Base-by-base conservation (phyloP, 2,797 vertebrate genomes). In the Somateria mollissima region DNA sequence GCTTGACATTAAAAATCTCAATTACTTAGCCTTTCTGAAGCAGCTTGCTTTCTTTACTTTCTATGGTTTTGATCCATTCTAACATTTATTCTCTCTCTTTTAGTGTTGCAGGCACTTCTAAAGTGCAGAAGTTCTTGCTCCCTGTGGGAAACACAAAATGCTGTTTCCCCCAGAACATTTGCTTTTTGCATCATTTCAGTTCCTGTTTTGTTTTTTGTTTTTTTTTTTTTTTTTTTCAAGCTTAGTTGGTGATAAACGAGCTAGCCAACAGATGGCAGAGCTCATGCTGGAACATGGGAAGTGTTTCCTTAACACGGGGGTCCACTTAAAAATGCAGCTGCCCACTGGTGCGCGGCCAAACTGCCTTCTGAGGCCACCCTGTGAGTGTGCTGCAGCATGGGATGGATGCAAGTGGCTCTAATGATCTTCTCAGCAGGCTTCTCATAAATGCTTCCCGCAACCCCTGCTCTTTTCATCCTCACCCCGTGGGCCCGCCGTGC, bases 241-340 rank as follows among this genome's bases (percentile, higher is more conserved):
- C 66, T 75, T 86, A 69, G 56, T 60, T 73, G 67, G 60, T 24
- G 32, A 93, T 82, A 90, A 94, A 93, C 71, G 86, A 95, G 39
- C 93, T 79, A 76, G 81, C 79, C 86, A 94, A 78, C 92, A 95
- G 95, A 94, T 92, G 90, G 91, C 19, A 81, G 86, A 88, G 36
- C 77, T 95, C 93, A 86, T 71, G 58, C 39, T 94, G 1, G 53
- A 92, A 61, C 57, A 73, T 22, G 74, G 60, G 92, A 93, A 70
- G 69, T 60, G 60, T 56, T 88, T 70, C 73, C 88, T 89, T 95
- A 76, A 76, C 51, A 76, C 60, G n/a, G 49, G 20, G 57, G 89
- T 94, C 85, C 62, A 81, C 91, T 94, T 92, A 75, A 92, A 95
- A 92, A 91, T 88, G 83, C 91, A 95, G 87, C 90, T 94, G 77